A percentile compares a stretch with the other conserved stretches of the same genome.
Evolutionary conservation across 2,797 vertebrate species (phyloP).

Genomic region (Antennarius maculatus): DNA sequence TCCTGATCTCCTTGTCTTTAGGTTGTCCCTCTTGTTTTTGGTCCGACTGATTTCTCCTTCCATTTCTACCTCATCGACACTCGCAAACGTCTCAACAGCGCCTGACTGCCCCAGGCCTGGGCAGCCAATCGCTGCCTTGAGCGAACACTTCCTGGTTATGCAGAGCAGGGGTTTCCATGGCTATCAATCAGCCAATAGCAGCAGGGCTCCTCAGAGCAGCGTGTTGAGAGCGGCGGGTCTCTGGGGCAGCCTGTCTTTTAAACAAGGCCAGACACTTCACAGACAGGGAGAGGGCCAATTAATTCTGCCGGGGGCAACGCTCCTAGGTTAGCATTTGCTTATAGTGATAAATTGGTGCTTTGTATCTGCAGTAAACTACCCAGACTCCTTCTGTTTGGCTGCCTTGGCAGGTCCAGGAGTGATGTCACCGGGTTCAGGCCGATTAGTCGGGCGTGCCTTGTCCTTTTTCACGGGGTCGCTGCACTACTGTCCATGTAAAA

Average conservation of each 20-base stretch:
- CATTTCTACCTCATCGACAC: not conserved
- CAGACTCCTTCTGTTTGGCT: slow-evolving; percentile 58
- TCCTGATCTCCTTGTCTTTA: slow-evolving; percentile 25
- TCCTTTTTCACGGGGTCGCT: slow-evolving; percentile 77
- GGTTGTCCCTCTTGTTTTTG: no score
- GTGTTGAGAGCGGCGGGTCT: slow-evolving; percentile 71
- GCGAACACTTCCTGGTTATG: slow-evolving; percentile 74
- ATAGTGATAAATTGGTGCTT: slow-evolving; percentile 85
- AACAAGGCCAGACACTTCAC: slow-evolving; percentile 84
- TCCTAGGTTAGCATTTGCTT: slow-evolving; percentile 85
- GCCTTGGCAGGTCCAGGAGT: slow-evolving; percentile 70
- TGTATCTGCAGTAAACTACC: slow-evolving; percentile 79
- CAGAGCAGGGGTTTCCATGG: slow-evolving; percentile 77
- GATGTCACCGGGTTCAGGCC: slow-evolving; percentile 77
- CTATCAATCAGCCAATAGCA: slow-evolving; percentile 77
- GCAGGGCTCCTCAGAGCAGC: slow-evolving; percentile 51
- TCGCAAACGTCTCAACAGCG: no score
- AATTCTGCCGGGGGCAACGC: slow-evolving; percentile 82
- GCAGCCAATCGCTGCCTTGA: slow-evolving; percentile 41
- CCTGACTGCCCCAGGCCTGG: slow-evolving; percentile 8
- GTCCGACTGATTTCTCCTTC: no score
- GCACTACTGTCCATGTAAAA: slow-evolving; percentile 76
- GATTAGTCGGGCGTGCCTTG: slow-evolving; percentile 77
- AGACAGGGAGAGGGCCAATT: slow-evolving; percentile 82
- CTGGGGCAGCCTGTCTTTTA: slow-evolving; percentile 81